These are phyloP conservation scores for Glareola pratincola DNA, from an alignment of 2,113 vertebrate genomes.

Conservation along the genomic window DNA sequence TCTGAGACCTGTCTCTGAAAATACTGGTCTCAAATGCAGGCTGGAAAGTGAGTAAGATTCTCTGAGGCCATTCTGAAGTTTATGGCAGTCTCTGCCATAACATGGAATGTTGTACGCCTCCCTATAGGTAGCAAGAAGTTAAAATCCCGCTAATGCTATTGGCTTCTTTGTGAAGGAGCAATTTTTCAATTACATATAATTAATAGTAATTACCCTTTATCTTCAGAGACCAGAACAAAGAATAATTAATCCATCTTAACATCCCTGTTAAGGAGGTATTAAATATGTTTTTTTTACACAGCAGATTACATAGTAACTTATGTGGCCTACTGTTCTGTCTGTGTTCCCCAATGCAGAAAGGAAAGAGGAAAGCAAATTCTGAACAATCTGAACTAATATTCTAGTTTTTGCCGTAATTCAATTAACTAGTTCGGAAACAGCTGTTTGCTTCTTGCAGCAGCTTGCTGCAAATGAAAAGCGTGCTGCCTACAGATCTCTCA, in stretches of 20 bases:
- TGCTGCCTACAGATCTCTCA: background rate
- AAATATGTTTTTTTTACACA: background rate
- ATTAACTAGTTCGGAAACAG: background rate
- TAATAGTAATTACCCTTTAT: constrained; percentile 48
- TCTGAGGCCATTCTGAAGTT: background rate
- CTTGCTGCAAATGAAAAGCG: background rate
- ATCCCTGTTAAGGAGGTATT: background rate
- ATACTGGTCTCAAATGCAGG: background rate
- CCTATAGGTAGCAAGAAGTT: background rate
- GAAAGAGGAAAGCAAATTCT: background rate
- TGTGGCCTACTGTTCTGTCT: background rate
- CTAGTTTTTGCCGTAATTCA: background rate
- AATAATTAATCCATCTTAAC: constrained; percentile 44
- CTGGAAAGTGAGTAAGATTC: background rate
- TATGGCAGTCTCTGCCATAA: background rate
- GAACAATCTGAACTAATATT: background rate
- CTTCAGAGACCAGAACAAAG: constrained; percentile 53
- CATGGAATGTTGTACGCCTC: background rate
- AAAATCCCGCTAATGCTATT: background rate
- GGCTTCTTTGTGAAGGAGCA: background rate
- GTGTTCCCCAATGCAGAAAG: background rate
- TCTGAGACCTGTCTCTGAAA: background rate
- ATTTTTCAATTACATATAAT: constrained; percentile 56
- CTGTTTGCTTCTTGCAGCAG: background rate
- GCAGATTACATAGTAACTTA: background rate